Conservation (phyloP, 2,888 invertebrate genomes). For the Scrobipalpa atriplicella region DNA sequence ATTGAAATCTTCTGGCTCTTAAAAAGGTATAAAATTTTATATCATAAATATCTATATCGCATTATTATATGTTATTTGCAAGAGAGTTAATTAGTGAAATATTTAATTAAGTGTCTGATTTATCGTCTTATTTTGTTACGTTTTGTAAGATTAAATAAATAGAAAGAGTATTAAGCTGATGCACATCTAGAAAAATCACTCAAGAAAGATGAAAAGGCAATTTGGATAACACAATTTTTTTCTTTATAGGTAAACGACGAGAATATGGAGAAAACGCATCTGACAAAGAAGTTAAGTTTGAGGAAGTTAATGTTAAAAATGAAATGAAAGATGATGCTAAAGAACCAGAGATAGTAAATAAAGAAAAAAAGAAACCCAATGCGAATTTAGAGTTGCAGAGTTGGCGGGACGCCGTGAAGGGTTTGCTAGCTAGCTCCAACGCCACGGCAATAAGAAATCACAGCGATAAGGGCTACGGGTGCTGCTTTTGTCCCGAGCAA, state of each 20-base stretch:
- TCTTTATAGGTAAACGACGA: slow-evolving; percentile 20
- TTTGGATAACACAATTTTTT: slow-evolving; percentile 14
- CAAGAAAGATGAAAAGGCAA: not conserved
- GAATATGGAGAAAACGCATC: not conserved
- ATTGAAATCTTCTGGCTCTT: no score
- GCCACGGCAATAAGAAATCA: slow-evolving; percentile 25
- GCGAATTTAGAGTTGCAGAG: slow-evolving; percentile 16
- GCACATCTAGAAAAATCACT: not conserved
- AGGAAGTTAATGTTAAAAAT: not conserved
- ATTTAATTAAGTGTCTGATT: no score
- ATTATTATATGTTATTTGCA: no score
- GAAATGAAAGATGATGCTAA: not conserved
- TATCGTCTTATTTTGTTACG: no score
- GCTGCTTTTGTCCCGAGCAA: slow-evolving; percentile 24
- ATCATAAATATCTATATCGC: no score
- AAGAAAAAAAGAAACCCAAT: slow-evolving; percentile 1
- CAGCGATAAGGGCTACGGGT: slow-evolving; percentile 23
- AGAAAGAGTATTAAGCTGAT: not conserved
- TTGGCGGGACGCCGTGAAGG: slow-evolving; percentile 16
- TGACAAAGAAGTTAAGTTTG: slow-evolving; percentile 15
- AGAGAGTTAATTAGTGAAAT: no score
- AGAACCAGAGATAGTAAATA: not conserved
- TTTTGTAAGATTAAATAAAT: no score
- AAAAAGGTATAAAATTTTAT: no score
- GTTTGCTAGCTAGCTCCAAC: slow-evolving; percentile 21